Base-by-base conservation (phyloP, 2,888 invertebrate genomes). In the Latrodectus hesperus region DNA sequence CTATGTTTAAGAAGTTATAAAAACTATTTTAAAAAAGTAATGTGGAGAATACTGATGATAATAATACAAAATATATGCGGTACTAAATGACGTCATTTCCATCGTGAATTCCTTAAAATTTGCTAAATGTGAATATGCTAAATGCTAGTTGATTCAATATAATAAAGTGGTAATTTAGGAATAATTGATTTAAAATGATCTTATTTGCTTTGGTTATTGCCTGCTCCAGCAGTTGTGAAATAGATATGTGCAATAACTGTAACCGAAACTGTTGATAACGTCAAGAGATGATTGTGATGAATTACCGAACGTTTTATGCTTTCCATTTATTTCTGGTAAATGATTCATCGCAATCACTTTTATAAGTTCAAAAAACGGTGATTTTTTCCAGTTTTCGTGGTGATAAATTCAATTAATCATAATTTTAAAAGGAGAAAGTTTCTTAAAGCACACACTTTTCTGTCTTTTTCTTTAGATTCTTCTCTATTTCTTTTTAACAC, bases 111-210 rank as follows among this genome's bases (percentile, higher is more conserved):
- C 53, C 55, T 2, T 26, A 55, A 60, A 55, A 11, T 60, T 38
- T 26, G n/a, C 49, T 80, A 51, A 65, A 0, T 51, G 80, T 68
- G 51, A 60, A n/a, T n/a, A n/a, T n/a, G n/a, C n/a, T n/a, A n/a
- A n/a, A n/a, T n/a, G n/a, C n/a, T n/a, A 73, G 72, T 60, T 81
- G 67, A 81, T 73, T 81, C 80, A 65, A 11, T 38, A 26, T 49
- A 81, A 74, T 74, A 73, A 80, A 53, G 64, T 55, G 53, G 38
- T 67, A 26, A 51, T 55, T 79, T 60, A 64, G 79, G 71, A 79
- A 60, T 81, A 74, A 81, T 68, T 81, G 65, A 81, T 81, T 81
- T 73, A 38, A 81, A 81, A 81, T 74, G 65, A 67, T 81, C 73
- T 71, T 74, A 67, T 81, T 81, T 74, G 53, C 65, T 16, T 65